Evolutionary conservation across 2,888 invertebrate genomes (phyloP).

Genomic region (Marronus borbonicus): DNA sequence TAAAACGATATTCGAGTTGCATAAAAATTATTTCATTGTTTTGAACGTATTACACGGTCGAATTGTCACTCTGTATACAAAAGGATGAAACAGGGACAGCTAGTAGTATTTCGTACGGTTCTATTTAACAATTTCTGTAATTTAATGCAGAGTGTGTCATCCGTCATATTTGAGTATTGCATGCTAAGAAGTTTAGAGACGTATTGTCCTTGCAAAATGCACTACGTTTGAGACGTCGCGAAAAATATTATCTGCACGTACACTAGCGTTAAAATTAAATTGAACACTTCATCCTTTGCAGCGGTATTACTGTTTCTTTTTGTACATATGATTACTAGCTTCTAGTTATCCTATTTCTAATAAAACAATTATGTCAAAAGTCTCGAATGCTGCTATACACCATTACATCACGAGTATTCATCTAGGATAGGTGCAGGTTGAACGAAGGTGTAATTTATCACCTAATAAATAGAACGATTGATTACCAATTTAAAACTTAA

Average conservation of each 20-base stretch:
- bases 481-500: conserved; percentile 33
- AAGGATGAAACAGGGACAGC: conserved; percentile 12
- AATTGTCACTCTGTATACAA: background rate
- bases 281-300: no score
- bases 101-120: conserved; percentile 7
- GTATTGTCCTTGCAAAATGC: no score
- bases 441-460: conserved; percentile 16
- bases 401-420: background rate
- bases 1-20: conserved; percentile 45
- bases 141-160: background rate
- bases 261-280: no score
- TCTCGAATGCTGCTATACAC: background rate
- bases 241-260: no score
- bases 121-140: conserved; percentile 10
- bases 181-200: no score
- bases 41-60: background rate
- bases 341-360: no score
- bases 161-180: no score
- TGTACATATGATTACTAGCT: no score
- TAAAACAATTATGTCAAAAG: no score
- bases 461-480: conserved; percentile 13
- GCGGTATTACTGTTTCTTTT: no score
- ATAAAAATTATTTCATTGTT: conserved; percentile 45
- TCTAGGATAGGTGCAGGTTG: background rate
- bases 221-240: no score